Conservation (phyloP, 2,113 vertebrate genomes). For the Machaerirhynchus nigripectus region DNA sequence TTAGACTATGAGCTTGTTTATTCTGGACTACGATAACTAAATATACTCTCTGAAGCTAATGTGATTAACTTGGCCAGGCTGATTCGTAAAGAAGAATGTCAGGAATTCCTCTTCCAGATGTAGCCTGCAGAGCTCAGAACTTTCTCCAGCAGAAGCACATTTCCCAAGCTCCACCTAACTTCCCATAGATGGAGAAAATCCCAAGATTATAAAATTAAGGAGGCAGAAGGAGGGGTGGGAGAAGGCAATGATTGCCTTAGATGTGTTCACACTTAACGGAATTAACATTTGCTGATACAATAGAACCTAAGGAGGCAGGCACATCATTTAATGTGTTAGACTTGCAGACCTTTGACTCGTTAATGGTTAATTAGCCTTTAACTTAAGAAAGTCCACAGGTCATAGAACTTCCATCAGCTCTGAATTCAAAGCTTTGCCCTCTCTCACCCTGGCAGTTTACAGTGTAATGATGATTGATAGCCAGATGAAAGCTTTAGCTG, state of each 20-base stretch:
- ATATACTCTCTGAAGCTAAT: conserved; percentile 43
- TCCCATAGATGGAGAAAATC: background rate
- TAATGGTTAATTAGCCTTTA: conserved; percentile 67
- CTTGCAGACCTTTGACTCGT: conserved; percentile 63
- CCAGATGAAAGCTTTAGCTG: conserved; percentile 56
- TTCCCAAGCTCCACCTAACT: background rate
- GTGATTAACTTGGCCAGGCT: conserved; percentile 48
- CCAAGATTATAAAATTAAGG: background rate
- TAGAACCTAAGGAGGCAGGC: conserved; percentile 30
- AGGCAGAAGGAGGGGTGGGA: background rate
- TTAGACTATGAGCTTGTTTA: conserved; percentile 48
- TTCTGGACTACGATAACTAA: conserved; percentile 20
- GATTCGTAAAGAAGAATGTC: conserved; percentile 40
- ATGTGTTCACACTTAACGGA: background rate
- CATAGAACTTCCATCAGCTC: conserved; percentile 62
- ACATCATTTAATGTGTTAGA: conserved; percentile 18
- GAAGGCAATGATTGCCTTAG: background rate
- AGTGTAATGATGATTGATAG: conserved; percentile 66
- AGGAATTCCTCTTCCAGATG: conserved; percentile 53
- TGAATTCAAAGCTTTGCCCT: conserved; percentile 67
- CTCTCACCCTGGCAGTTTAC: conserved; percentile 61
- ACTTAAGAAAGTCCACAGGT: conserved; percentile 52
- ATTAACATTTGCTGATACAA: conserved; percentile 47
- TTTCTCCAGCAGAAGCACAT: background rate
- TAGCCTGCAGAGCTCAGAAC: background rate